These are phyloP conservation scores for Climacteris rufus DNA, from an alignment of 2,113 vertebrate species.

Conservation along the genomic window DNA sequence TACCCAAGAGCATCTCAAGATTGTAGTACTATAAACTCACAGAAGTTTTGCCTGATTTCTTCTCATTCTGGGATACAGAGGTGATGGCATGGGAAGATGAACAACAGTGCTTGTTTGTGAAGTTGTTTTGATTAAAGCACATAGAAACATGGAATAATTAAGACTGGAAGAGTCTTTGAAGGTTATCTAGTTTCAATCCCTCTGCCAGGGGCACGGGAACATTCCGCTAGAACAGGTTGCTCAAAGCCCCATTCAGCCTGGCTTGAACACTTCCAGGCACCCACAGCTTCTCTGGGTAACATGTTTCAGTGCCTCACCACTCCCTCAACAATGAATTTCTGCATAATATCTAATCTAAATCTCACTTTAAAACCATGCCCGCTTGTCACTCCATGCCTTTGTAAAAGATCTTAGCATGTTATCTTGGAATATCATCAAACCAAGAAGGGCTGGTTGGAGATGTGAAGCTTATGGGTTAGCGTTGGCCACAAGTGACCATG, in stretches of 20 bases:
- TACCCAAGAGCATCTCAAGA: not conserved
- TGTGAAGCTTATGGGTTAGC: not conserved
- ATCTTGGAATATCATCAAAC: not conserved
- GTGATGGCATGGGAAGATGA: not conserved
- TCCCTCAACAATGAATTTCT: accelerated
- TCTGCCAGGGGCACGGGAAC: not conserved
- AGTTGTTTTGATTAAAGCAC: not conserved
- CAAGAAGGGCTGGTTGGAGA: not conserved
- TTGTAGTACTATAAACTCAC: not conserved
- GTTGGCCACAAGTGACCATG: not conserved
- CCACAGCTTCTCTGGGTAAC: not conserved
- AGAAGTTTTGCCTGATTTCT: not conserved
- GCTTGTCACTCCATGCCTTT: not conserved
- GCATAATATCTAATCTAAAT: not conserved
- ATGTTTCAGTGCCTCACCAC: not conserved
- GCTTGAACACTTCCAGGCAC: not conserved
- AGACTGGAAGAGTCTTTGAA: not conserved
- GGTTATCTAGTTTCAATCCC: not conserved
- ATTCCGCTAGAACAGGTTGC: not conserved
- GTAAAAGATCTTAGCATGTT: not conserved
- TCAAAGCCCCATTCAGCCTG: not conserved
- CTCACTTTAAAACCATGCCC: not conserved
- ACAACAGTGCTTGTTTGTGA: not conserved
- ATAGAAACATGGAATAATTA: not conserved
- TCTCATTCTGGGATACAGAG: not conserved